phyloP scores from a whole-genome alignment of 2,797 vertebrate species.

The Cynodonichthys magdalenae region DNA sequence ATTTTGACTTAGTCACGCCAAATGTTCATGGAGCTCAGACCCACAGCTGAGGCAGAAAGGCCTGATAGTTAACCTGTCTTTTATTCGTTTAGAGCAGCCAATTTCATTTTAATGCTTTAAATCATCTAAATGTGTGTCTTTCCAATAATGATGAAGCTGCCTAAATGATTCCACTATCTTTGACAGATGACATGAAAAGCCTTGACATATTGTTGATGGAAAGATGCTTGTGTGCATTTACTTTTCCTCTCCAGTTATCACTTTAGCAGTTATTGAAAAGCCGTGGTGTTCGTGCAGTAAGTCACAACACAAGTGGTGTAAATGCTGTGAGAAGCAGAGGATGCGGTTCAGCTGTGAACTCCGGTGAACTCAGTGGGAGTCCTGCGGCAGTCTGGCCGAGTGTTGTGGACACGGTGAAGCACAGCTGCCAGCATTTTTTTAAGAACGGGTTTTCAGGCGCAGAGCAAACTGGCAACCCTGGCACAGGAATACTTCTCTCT shows the following conservation, averaged over 20 bases:
- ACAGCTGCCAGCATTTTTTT: slow-evolving; percentile 68
- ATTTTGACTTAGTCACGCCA: slow-evolving; percentile 57
- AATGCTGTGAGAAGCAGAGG: slow-evolving; percentile 38
- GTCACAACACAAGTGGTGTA: slow-evolving; percentile 41
- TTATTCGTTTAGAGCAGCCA: slow-evolving; percentile 47
- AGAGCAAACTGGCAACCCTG: slow-evolving; percentile 34
- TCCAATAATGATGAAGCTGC: slow-evolving; percentile 26
- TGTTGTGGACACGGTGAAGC: slow-evolving; percentile 62
- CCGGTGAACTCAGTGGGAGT: slow-evolving; percentile 53
- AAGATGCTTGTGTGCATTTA: slow-evolving; percentile 13
- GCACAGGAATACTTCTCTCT: slow-evolving; percentile 65
- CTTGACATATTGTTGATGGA: slow-evolving; percentile 28
- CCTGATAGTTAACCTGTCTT: slow-evolving; percentile 40
- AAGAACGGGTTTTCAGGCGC: slow-evolving; percentile 56
- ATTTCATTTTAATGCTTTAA: slow-evolving; percentile 31
- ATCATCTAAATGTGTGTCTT: slow-evolving; percentile 11
- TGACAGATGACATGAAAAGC: slow-evolving; percentile 30
- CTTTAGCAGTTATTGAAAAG: slow-evolving; percentile 9
- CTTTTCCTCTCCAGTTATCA: slow-evolving; percentile 31
- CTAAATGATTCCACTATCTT: slow-evolving; percentile 32
- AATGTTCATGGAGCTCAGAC: slow-evolving; percentile 49
- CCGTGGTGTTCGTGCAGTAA: slow-evolving; percentile 18
- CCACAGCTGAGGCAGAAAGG: slow-evolving; percentile 20
- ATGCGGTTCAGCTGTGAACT: slow-evolving; percentile 68
- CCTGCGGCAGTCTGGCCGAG: slow-evolving; percentile 60